phyloP scores from a whole-genome alignment of 64 coral and sea anemone genomes.

The Actinia tenebrosa region DNA sequence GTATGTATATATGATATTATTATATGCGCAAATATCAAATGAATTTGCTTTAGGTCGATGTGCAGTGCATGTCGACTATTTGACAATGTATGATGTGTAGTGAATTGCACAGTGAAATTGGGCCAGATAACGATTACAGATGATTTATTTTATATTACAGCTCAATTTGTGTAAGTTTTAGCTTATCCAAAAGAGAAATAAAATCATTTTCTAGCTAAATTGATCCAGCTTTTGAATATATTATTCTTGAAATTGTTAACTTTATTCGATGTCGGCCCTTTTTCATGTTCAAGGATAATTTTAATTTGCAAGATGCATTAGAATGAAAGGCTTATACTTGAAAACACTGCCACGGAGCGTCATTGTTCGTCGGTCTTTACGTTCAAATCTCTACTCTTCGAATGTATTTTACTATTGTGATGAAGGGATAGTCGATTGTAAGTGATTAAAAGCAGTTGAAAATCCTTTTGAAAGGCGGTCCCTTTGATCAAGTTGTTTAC shows the following conservation, averaged over 20 bases:
- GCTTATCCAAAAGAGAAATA: not conserved
- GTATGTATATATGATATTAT: not conserved
- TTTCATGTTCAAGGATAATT: not conserved
- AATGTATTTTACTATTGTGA: not conserved
- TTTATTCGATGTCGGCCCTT: not conserved
- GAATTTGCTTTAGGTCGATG: not conserved
- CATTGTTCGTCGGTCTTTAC: not conserved
- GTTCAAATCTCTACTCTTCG: not conserved
- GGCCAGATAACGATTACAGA: not conserved
- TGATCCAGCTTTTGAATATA: not conserved
- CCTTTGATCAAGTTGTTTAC: conserved; percentile 96
- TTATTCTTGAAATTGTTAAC: not conserved
- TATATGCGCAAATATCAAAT: not conserved
- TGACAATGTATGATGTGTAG: not conserved
- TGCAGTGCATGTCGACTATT: not conserved
- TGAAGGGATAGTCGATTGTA: conserved; percentile 39
- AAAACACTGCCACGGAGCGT: not conserved
- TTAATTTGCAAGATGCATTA: not conserved
- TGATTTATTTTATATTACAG: not conserved
- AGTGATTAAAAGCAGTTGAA: conserved; percentile 59
- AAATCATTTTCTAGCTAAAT: not conserved
- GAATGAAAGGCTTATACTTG: not conserved
- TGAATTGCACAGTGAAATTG: not conserved
- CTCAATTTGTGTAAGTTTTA: not conserved
- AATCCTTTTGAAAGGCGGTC: conserved; percentile 65